These are phyloP conservation scores for Camponotus floridanus DNA, from an alignment of 1,140 invertebrate species.

Conservation along the genomic window DNA sequence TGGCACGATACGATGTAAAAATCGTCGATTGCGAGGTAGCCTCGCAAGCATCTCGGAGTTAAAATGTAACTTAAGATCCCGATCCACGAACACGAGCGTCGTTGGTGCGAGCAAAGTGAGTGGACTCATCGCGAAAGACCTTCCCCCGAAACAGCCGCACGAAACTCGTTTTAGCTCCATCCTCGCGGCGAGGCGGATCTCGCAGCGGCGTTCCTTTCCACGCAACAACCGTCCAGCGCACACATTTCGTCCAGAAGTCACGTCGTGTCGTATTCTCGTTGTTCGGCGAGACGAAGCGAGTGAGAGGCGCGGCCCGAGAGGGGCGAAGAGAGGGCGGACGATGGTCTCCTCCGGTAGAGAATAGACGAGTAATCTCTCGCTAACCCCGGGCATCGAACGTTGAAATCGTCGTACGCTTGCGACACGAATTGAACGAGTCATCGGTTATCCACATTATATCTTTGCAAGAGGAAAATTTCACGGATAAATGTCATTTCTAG, in stretches of 20 bases:
- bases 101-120: constrained; percentile 34
- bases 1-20: neutral
- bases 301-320: constrained; percentile 16
- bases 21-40: constrained; percentile 29
- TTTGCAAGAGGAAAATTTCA: neutral
- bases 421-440: neutral
- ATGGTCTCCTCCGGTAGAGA: constrained; percentile 16
- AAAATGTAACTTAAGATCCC: constrained; percentile 51
- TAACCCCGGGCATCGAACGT: constrained; percentile 17
- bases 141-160: constrained; percentile 60
- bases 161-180: constrained; percentile 63
- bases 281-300: constrained; percentile 32
- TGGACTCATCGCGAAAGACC: constrained; percentile 60
- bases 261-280: constrained; percentile 57
- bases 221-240: constrained; percentile 49
- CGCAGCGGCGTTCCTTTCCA: constrained; percentile 53
- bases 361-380: constrained; percentile 25
- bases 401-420: constrained; percentile 16
- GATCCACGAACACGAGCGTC: constrained; percentile 24
- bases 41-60: constrained; percentile 18
- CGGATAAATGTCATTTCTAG: no score
- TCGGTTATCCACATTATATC: neutral
- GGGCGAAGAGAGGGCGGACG: neutral
- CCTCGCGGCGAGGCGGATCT: constrained; percentile 58
- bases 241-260: constrained; percentile 62